phyloP scores from a whole-genome alignment of 1,140 invertebrate species.

The Habropoda laboriosa region DNA sequence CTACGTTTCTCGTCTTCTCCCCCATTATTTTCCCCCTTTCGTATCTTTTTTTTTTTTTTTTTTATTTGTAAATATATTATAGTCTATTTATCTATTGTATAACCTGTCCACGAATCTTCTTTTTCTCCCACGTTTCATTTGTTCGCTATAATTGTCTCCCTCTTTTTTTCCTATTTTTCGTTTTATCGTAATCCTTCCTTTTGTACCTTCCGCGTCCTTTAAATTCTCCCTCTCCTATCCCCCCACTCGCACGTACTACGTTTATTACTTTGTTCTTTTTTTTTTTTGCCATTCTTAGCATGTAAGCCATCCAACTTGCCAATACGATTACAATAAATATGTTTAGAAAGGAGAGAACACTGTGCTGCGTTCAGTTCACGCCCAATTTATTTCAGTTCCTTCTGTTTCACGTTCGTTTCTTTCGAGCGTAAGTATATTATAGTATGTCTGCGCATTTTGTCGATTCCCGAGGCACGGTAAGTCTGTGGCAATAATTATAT shows the following conservation, averaged over 20 bases:
- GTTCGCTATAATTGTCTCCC: neutral
- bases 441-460: conserved; percentile 8
- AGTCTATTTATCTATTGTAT: conserved; percentile 76
- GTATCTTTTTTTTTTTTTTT: conserved; percentile 42
- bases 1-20: conserved; percentile 31
- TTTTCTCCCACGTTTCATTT: neutral
- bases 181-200: conserved; percentile 7
- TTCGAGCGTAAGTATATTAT: conserved; percentile 24
- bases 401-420: conserved; percentile 40
- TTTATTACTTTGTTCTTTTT: conserved; percentile 69
- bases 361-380: conserved; percentile 51
- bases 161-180: neutral
- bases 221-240: conserved; percentile 4
- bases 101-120: conserved; percentile 56
- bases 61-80: conserved; percentile 77
- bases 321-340: conserved; percentile 79
- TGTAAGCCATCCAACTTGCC: conserved; percentile 80
- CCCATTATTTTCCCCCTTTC: conserved; percentile 20
- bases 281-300: conserved; percentile 76
- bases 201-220: neutral
- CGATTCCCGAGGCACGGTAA: conserved; percentile 16
- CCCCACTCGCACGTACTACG: conserved; percentile 68
- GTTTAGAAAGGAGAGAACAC: conserved; percentile 73
- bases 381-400: conserved; percentile 61
- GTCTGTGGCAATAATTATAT: too few relatives aligned